Evolutionary conservation across 2,797 vertebrate species (phyloP).

Genomic region (Mallotus villosus): DNA sequence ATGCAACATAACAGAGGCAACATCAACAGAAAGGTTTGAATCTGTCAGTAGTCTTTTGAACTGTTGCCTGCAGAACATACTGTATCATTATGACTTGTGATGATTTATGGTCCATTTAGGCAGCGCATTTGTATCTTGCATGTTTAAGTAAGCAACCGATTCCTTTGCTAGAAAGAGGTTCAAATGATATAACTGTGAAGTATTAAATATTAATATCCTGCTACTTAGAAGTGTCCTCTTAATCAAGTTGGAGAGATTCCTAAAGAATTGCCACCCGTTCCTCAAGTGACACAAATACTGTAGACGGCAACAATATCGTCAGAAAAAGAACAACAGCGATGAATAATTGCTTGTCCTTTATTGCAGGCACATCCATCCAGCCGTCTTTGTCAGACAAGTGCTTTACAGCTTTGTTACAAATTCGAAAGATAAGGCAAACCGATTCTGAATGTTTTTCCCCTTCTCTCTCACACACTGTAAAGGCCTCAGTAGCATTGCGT

Average conservation of each 20-base stretch:
- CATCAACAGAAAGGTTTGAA: conserved; percentile 28
- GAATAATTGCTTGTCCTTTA: conserved; percentile 57
- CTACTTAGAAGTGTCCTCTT: conserved; percentile 48
- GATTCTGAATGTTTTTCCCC: conserved; percentile 31
- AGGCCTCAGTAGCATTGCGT: conserved; percentile 57
- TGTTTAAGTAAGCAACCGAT: conserved; percentile 47
- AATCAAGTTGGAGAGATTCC: conserved; percentile 53
- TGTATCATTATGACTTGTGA: conserved; percentile 25
- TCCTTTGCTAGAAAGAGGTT: conserved; percentile 47
- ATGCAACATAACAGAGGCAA: conserved; percentile 35
- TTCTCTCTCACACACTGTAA: conserved; percentile 38
- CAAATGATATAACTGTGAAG: conserved; percentile 44
- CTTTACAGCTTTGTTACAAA: conserved; percentile 53
- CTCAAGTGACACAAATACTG: conserved; percentile 29
- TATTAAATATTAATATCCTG: conserved; percentile 65
- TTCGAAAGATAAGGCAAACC: conserved; percentile 54
- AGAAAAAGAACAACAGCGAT: conserved; percentile 33
- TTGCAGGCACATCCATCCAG: conserved; percentile 37
- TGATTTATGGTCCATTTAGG: conserved; percentile 46
- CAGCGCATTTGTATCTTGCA: conserved; percentile 42
- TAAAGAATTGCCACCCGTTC: conserved; percentile 38
- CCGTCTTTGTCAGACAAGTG: conserved; percentile 40
- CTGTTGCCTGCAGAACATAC: conserved; percentile 18
- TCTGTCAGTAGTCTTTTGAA: conserved; percentile 2
- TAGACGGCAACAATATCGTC: conserved; percentile 39